phyloP scores from a whole-genome alignment of 53 echinoderm and acorn worm species.

The Mesocentrotus franciscanus region DNA sequence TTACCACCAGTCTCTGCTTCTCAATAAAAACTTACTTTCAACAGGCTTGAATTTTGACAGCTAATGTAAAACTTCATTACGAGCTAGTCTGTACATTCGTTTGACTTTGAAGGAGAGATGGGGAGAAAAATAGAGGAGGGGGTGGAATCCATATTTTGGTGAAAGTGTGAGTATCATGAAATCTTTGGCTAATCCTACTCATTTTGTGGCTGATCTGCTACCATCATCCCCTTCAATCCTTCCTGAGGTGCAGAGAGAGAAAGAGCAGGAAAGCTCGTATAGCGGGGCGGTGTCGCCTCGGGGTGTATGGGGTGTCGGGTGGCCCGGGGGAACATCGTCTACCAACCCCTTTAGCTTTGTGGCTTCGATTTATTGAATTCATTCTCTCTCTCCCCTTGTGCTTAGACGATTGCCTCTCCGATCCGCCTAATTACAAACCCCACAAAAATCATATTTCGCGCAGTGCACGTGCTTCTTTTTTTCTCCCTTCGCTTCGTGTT shows the following conservation, averaged over 20 bases:
- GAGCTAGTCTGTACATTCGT: neutral
- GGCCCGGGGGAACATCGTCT: slow-evolving; percentile 64
- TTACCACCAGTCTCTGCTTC: slow-evolving; percentile 19
- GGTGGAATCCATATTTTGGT: slow-evolving; percentile 34
- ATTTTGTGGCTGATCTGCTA: slow-evolving; percentile 49
- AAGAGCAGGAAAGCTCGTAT: slow-evolving; percentile 9
- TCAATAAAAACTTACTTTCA: slow-evolving; percentile 48
- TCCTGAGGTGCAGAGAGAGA: slow-evolving; percentile 4
- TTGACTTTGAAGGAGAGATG: neutral
- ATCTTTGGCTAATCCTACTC: slow-evolving; percentile 59
- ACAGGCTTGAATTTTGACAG: slow-evolving; percentile 37
- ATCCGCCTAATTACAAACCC: slow-evolving; percentile 51
- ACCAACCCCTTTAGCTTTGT: slow-evolving; percentile 44
- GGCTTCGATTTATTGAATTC: slow-evolving; percentile 61
- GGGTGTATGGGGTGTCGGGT: slow-evolving; percentile 64
- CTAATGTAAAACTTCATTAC: slow-evolving; percentile 60
- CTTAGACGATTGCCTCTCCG: slow-evolving; percentile 10
- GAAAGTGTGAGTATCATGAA: slow-evolving; percentile 49
- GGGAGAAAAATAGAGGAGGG: slow-evolving; percentile 21
- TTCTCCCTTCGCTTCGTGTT: neutral
- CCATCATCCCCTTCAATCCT: slow-evolving; percentile 35
- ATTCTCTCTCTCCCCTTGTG: neutral
- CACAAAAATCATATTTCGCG: slow-evolving; percentile 53
- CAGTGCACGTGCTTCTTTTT: slow-evolving; percentile 44
- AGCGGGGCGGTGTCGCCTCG: slow-evolving; percentile 55